A percentile compares a stretch with the other conserved stretches of the same genome.
Conservation (phyloP, 1,140 invertebrate genomes). For the Bombus cullumanus region DNA sequence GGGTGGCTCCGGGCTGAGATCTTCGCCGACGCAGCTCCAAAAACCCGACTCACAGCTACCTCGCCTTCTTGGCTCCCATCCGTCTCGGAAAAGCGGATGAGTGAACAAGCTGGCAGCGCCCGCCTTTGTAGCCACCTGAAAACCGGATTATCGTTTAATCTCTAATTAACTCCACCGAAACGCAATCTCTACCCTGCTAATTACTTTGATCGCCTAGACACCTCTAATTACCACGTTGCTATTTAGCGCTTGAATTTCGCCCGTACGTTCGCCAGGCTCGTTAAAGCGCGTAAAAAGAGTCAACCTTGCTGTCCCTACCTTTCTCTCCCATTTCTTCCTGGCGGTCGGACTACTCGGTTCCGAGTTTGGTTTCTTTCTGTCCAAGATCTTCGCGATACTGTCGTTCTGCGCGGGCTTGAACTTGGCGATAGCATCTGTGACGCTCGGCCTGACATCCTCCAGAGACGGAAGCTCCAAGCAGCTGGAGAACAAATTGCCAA, state of each 20-base stretch:
- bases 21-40: constrained; percentile 92
- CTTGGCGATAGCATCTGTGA: constrained; percentile 73
- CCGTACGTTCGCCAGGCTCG: neutral
- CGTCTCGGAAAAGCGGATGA: constrained; percentile 83
- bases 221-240: neutral
- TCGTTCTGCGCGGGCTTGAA: constrained; percentile 79
- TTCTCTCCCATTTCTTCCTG: constrained; percentile 81
- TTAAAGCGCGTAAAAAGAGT: neutral
- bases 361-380: constrained; percentile 80
- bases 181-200: neutral
- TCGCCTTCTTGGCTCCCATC: constrained; percentile 85
- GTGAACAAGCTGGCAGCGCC: constrained; percentile 81
- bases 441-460: constrained; percentile 76
- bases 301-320: constrained; percentile 63
- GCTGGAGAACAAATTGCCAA: constrained; percentile 89
- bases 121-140: constrained; percentile 79
- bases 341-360: constrained; percentile 81
- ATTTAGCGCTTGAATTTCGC: no score
- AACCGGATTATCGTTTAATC: neutral
- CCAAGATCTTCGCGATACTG: constrained; percentile 79
- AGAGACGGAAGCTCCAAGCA: constrained; percentile 89
- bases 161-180: neutral
- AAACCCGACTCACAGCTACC: constrained; percentile 95
- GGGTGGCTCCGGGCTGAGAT: constrained; percentile 83
- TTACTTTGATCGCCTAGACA: neutral